Base-by-base conservation (phyloP, 1,140 invertebrate genomes). In the Ganaspis sp. region DNA sequence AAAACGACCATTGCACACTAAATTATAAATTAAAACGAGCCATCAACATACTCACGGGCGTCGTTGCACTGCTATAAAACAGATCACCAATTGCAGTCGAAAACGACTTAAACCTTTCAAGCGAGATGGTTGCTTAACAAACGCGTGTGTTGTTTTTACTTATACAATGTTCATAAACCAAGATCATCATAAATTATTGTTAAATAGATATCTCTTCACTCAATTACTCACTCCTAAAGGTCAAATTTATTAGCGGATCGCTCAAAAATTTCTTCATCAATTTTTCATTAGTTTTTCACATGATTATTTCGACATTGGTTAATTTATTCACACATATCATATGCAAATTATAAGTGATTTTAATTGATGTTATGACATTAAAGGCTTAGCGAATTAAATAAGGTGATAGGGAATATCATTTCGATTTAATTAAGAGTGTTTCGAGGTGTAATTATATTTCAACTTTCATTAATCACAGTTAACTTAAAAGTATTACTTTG, bases 1-100 rank as follows among this genome's bases (percentile, higher is more conserved):
- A 86, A 88, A 88, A 88, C 83, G 81, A 78, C 74, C 78, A 72
- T 70, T 80, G 78, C 80, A 81, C 79, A 80, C 78, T 78, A 76
- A 82, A 81, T 83, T 71, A 80, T 82, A 81, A 86, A 86, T 86
- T 86, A 73, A 71, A 76, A 37, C 58, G 75, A 40, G 40, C 12
- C 58, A 64, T 29, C 58, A 64, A 15, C 11, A n/a, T n/a, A 64
- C 19, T 58, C 54, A 12, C 9, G 1, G 21, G 54, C 19, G 23
- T 29, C 54, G 54, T 58, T 54, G 21, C 53, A 54, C 17, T 58
- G 58, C 29, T 64, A 64, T 64, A 64, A 34, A 64, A 29, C 12
- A 64, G 58, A 64, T 64, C 12, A 34, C 11, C 23, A 29, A 64
- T 64, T 64, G 58, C 58, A 64, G 12, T 29, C 4, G 21, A 54